These are phyloP conservation scores for Rhagium mordax DNA, from an alignment of 2,888 invertebrate species.

Conservation along the genomic window DNA sequence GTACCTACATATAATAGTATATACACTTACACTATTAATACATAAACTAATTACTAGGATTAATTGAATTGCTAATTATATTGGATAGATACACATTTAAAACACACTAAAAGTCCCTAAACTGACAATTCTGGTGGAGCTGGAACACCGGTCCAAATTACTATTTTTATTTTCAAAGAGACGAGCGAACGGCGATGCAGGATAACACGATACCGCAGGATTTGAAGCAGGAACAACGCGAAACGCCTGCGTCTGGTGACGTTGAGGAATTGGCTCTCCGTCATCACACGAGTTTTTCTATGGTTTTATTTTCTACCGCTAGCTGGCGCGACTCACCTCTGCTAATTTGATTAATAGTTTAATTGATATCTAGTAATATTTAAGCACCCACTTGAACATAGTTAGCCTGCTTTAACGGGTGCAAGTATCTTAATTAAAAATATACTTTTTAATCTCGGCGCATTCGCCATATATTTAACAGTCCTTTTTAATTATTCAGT, in stretches of 20 bases:
- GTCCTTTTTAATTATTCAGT: too few relatives aligned
- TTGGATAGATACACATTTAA: background rate
- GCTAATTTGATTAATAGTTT: conserved; percentile 24
- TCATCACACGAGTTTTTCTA: conserved; percentile 38
- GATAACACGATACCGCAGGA: conserved; percentile 42
- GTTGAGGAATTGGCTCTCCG: conserved; percentile 43
- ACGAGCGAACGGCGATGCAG: conserved; percentile 28
- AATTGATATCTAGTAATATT: conserved; percentile 9
- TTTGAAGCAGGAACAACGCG: conserved; percentile 32
- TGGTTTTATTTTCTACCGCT: conserved; percentile 38
- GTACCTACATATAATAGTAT: background rate
- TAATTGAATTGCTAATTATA: too few relatives aligned
- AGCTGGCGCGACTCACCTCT: conserved; percentile 34
- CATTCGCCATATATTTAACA: background rate
- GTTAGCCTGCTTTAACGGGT: background rate
- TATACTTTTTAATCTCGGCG: background rate
- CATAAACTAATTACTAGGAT: background rate
- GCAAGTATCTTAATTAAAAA: background rate
- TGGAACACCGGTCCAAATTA: background rate
- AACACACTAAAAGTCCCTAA: background rate
- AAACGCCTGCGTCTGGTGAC: conserved; percentile 42
- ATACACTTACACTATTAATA: background rate
- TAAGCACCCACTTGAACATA: background rate
- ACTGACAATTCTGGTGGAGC: background rate
- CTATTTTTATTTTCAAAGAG: conserved; percentile 9